phyloP scores from a whole-genome alignment of 1,140 invertebrate species.

The Arion vulgaris region DNA sequence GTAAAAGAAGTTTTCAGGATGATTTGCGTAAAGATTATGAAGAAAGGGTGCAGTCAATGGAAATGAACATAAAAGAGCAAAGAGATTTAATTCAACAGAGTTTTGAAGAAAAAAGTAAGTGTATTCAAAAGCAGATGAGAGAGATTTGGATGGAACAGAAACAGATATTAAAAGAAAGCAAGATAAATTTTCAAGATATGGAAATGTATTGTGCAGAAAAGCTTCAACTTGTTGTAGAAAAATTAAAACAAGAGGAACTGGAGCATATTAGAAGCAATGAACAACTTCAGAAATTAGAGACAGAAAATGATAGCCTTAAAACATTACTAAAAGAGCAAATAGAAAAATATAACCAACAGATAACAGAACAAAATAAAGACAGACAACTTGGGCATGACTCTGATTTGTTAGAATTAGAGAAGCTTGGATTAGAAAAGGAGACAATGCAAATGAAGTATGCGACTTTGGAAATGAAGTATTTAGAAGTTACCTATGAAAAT shows the following conservation, averaged over 20 bases:
- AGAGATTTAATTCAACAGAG: background rate
- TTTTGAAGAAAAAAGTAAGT: background rate
- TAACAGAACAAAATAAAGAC: background rate
- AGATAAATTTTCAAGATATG: background rate
- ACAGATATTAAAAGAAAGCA: background rate
- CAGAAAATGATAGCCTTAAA: background rate
- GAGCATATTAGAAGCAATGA: background rate
- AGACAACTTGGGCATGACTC: background rate
- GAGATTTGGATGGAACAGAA: background rate
- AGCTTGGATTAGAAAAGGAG: background rate
- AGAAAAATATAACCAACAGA: background rate
- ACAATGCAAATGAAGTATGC: background rate
- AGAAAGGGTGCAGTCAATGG: background rate
- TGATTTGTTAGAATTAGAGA: background rate
- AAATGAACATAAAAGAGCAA: background rate
- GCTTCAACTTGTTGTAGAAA: background rate
- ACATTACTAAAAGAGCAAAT: background rate
- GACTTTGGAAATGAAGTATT: background rate
- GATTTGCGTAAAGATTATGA: background rate
- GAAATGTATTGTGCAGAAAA: background rate
- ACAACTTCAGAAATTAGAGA: background rate
- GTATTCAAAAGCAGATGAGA: background rate
- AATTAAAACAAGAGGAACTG: background rate
- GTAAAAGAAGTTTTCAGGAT: background rate
- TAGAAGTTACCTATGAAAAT: background rate